These are phyloP conservation scores for Hippopotamyrus pictus DNA, from an alignment of 2,797 vertebrate species.

Conservation along the genomic window DNA sequence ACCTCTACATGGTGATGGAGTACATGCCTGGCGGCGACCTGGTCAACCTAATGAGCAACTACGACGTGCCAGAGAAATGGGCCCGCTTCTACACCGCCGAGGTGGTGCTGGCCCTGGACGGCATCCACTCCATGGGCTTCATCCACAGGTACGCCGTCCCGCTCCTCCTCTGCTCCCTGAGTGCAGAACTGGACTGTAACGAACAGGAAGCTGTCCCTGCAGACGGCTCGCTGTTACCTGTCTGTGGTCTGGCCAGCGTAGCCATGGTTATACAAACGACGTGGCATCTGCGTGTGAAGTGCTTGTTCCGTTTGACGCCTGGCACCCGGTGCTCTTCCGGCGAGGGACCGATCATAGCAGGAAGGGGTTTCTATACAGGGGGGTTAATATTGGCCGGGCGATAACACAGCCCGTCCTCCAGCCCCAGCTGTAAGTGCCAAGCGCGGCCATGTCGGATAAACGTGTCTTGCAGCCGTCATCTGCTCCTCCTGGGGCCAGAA, in stretches of 20 bases:
- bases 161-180: too few relatives aligned
- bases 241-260: background rate
- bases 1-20: constrained; percentile 99
- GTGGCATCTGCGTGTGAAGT: background rate
- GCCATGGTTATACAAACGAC: background rate
- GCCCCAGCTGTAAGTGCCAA: background rate
- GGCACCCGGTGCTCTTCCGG: background rate
- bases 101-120: constrained; percentile 93
- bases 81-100: constrained; percentile 96
- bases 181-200: background rate
- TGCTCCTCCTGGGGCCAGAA: background rate
- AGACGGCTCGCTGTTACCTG: background rate
- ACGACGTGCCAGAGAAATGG: constrained; percentile 97
- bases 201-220: background rate
- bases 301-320: background rate
- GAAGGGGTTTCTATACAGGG: background rate
- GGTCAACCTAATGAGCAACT: constrained; percentile 98
- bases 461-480: background rate
- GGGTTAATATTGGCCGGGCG: background rate
- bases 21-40: constrained; percentile 98
- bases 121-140: constrained; percentile 97
- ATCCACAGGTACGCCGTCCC: constrained; percentile 79
- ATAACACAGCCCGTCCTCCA: background rate
- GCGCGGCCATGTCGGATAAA: background rate
- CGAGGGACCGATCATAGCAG: background rate